These are phyloP conservation scores for Pogonophryne albipinna DNA, from an alignment of 2,797 vertebrate species.

Conservation along the genomic window DNA sequence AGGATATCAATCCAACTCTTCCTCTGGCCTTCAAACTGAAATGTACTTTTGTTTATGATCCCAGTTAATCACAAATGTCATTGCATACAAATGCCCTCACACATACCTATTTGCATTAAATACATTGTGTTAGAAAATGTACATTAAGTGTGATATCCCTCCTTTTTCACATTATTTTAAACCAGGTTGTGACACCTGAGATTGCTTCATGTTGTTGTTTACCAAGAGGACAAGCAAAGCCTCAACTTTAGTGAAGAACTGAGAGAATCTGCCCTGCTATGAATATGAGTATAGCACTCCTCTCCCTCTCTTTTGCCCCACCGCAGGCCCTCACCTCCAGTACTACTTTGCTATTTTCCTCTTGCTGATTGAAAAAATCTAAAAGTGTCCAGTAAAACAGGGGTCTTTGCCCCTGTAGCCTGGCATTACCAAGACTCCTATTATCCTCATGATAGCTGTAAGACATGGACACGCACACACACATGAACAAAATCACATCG, in stretches of 20 bases:
- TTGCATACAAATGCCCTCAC: not conserved
- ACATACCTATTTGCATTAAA: not conserved
- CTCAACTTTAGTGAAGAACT: slow-evolving; percentile 18
- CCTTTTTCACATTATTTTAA: too few relatives aligned
- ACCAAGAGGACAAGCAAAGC: slow-evolving; percentile 1
- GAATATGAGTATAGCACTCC: slow-evolving; percentile 52
- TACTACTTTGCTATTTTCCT: slow-evolving; percentile 79
- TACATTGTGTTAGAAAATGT: not conserved
- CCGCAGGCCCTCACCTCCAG: slow-evolving; percentile 64
- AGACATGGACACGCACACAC: slow-evolving; percentile 56
- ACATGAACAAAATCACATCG: slow-evolving; percentile 69
- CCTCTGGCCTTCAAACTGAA: not conserved
- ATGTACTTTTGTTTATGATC: not conserved
- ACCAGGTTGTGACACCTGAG: too few relatives aligned
- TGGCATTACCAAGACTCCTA: slow-evolving; percentile 82
- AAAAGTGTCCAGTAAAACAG: slow-evolving; percentile 77
- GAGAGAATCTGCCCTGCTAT: slow-evolving; percentile 33
- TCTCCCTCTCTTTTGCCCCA: slow-evolving; percentile 40
- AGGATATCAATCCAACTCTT: slow-evolving; percentile 18
- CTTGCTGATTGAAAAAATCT: slow-evolving; percentile 81
- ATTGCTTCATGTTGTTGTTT: slow-evolving; percentile 16
- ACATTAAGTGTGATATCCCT: too few relatives aligned
- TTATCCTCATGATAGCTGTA: slow-evolving; percentile 77
- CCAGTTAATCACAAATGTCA: too few relatives aligned
- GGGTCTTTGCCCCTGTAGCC: slow-evolving; percentile 80